Conservation (phyloP, 2,113 vertebrate species). For the Panthera leo region DNA sequence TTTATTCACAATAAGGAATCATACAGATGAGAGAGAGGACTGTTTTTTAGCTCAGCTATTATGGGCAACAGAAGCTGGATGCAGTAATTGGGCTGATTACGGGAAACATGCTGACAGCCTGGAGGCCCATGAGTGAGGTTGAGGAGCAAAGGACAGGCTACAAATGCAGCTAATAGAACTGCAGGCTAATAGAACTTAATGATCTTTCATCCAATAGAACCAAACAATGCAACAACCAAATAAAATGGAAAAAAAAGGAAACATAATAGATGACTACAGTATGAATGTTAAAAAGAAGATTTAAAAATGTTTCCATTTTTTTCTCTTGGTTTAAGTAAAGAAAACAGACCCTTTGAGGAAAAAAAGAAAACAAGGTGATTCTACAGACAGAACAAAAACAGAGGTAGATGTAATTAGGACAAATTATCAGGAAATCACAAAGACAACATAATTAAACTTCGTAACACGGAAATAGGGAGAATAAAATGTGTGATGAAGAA, state of each 20-base stretch:
- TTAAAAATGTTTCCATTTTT: background rate
- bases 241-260: background rate
- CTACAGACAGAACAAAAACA: background rate
- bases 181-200: background rate
- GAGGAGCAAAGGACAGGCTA: background rate
- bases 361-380: conserved; percentile 31
- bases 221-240: background rate
- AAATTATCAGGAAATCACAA: conserved; percentile 1
- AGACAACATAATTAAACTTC: conserved; percentile 26
- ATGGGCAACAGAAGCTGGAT: background rate
- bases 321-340: background rate
- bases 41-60: background rate
- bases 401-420: background rate
- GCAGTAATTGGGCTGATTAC: background rate
- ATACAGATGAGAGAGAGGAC: background rate
- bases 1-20: background rate
- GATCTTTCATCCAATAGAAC: background rate
- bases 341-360: background rate
- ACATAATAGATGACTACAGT: background rate
- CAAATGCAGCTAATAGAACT: background rate
- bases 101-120: background rate
- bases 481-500: background rate
- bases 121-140: background rate
- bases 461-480: background rate
- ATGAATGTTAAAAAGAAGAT: background rate